These are phyloP conservation scores for Rattus norvegicus DNA, from an alignment of 2,113 vertebrate species.

Conservation along the genomic window GRCr8 NC_086019.1:128456501-128457000, in stretches of 20 bases:
- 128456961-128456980: neutral
- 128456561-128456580: neutral
- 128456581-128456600: neutral
- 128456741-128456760: too few species aligned
- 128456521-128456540: neutral
- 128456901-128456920: neutral
- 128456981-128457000: neutral
- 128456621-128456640: neutral
- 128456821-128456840: neutral
- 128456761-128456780: neutral
- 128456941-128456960: conserved; percentile 3
- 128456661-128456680: neutral
- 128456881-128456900: neutral
- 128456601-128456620: neutral
- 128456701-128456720: neutral
- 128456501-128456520: neutral
- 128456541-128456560: neutral
- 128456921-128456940: neutral
- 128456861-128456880: neutral
- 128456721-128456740: neutral
- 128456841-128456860: neutral
- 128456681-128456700: neutral
- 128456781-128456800: neutral
- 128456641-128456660: neutral
- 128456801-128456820: neutral